Conservation (phyloP, 2,113 vertebrate species). For the Eretmochelys imbricata region DNA sequence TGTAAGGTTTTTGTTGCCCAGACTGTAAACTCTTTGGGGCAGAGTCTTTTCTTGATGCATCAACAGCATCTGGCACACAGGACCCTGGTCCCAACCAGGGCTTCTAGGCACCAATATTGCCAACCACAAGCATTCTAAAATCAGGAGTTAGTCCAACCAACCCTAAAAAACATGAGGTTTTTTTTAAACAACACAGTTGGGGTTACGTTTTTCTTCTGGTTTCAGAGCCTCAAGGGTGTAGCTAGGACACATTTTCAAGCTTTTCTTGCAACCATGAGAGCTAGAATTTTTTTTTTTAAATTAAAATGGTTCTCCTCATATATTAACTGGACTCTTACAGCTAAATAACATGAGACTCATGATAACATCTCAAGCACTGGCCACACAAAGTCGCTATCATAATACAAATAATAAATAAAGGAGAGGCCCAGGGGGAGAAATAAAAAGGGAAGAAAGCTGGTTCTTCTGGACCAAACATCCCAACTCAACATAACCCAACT, state of each 20-base stretch:
- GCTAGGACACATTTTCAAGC: not conserved
- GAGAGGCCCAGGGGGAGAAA: not conserved
- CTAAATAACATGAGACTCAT: not conserved
- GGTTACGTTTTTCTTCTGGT: not conserved
- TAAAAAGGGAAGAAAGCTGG: not conserved
- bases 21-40: fast-evolving
- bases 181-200: not conserved
- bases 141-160: not conserved
- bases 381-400: not conserved
- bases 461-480: not conserved
- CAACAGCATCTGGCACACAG: not conserved
- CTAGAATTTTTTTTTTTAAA: not conserved
- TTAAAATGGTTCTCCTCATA: fast-evolving
- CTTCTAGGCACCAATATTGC: not conserved
- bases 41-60: not conserved
- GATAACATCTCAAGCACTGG: not conserved
- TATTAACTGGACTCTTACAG: fast-evolving
- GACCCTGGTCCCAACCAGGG: not conserved
- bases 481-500: not conserved
- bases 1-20: not conserved
- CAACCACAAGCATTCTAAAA: not conserved
- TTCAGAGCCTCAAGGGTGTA: fast-evolving
- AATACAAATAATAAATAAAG: not conserved
- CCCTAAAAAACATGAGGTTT: not conserved
- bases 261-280: not conserved